A percentile compares a stretch with the other conserved stretches of the same genome.
phyloP scores from a whole-genome alignment of 2,797 vertebrate genomes.

The Enteromius radiatus region DNA sequence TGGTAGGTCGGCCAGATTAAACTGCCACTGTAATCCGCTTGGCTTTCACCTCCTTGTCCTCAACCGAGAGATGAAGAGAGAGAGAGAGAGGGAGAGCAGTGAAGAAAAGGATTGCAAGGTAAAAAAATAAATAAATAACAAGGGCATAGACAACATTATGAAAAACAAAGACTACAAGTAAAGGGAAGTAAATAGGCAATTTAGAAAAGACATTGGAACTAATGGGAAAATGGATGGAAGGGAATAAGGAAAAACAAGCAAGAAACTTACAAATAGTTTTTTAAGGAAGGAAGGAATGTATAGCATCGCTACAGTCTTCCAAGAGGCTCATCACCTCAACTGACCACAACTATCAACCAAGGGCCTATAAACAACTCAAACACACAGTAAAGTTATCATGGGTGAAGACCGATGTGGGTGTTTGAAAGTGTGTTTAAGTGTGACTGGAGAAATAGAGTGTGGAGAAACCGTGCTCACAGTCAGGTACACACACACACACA shows the following conservation, averaged over 20 bases:
- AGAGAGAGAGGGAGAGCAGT: constrained; percentile 56
- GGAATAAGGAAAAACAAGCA: constrained; percentile 61
- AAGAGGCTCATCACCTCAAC: constrained; percentile 26
- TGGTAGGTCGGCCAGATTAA: constrained; percentile 84
- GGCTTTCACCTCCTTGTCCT: constrained; percentile 84
- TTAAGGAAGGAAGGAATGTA: background rate
- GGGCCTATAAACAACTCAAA: constrained; percentile 43
- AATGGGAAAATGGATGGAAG: constrained; percentile 4
- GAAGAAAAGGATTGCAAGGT: constrained; percentile 52
- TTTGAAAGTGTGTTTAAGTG: constrained; percentile 37
- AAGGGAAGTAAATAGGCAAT: constrained; percentile 7
- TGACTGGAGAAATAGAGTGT: constrained; percentile 30
- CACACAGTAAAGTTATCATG: constrained; percentile 37
- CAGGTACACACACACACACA: background rate
- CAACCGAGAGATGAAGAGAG: constrained; percentile 55
- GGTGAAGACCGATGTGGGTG: constrained; percentile 38
- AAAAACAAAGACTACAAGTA: constrained; percentile 28
- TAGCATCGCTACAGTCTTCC: background rate
- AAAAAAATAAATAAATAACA: constrained; percentile 29
- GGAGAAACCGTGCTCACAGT: constrained; percentile 31
- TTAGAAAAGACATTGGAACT: constrained; percentile 6
- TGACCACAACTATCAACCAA: constrained; percentile 25
- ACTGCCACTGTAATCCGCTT: constrained; percentile 84
- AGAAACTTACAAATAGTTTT: constrained; percentile 44
- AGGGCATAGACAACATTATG: constrained; percentile 20